phyloP scores from a whole-genome alignment of 2,113 vertebrate species.

The Mystacornis crossleyi region DNA sequence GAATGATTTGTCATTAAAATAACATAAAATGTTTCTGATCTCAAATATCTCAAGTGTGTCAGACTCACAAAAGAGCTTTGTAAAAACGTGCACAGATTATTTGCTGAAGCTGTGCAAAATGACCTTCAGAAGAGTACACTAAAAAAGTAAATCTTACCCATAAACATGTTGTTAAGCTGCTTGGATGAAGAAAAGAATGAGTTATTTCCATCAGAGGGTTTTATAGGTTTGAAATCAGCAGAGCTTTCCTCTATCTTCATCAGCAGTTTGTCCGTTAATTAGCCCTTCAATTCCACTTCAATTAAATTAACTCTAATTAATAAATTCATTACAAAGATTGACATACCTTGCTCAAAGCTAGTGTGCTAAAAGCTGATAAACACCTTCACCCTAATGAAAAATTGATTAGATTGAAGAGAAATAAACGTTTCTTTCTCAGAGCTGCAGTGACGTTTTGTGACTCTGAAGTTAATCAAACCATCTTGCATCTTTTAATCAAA shows the following conservation, averaged over 20 bases:
- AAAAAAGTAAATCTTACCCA: conserved; percentile 38
- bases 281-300: conserved; percentile 90
- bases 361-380: conserved; percentile 98
- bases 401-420: conserved; percentile 95
- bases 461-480: conserved; percentile 78
- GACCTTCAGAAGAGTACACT: conserved; percentile 56
- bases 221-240: conserved; percentile 72
- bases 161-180: conserved; percentile 57
- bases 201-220: conserved; percentile 60
- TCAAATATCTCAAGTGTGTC: not conserved
- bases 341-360: conserved; percentile 85
- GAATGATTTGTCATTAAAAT: not conserved
- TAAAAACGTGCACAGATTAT: not conserved
- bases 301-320: conserved; percentile 99
- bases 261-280: conserved; percentile 89
- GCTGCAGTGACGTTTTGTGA: conserved; percentile 58
- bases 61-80: not conserved
- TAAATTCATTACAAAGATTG: conserved; percentile 92
- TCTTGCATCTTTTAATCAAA: conserved; percentile 79
- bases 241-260: conserved; percentile 77
- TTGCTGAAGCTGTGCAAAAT: conserved; percentile 13
- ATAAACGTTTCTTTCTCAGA: conserved; percentile 67
- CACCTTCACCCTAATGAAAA: conserved; percentile 98
- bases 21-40: not conserved
- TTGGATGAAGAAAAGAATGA: conserved; percentile 56